These are phyloP conservation scores for Dasypolia templi DNA, from an alignment of 2,888 invertebrate genomes.

Conservation along the genomic window DNA sequence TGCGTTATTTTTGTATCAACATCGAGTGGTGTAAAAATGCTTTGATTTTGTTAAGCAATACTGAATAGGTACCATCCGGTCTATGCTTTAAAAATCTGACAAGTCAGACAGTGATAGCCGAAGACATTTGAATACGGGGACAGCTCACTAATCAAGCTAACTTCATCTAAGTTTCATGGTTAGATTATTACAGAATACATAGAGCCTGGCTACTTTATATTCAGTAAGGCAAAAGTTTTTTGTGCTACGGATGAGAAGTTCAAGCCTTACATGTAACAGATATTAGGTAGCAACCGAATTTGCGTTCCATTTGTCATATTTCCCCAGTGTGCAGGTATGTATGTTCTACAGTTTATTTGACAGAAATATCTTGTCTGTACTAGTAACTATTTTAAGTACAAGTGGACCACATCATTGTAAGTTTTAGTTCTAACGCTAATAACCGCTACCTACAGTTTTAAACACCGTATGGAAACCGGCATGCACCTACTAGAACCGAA, in stretches of 20 bases:
- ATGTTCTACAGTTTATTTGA: neutral
- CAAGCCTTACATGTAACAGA: neutral
- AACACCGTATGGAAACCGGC: too few species aligned
- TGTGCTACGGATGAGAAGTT: neutral
- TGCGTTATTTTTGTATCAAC: constrained; percentile 15
- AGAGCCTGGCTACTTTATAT: neutral
- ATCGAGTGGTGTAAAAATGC: neutral
- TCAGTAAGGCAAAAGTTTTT: neutral
- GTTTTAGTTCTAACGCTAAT: too few species aligned
- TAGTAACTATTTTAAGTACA: neutral
- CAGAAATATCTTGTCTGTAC: neutral
- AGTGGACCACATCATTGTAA: neutral
- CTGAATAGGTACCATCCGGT: neutral
- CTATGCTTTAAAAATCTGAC: neutral
- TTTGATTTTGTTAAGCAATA: neutral
- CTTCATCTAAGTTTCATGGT: too few species aligned
- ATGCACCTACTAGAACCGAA: neutral
- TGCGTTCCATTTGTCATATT: constrained; percentile 5
- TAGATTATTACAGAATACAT: neutral
- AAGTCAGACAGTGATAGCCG: neutral
- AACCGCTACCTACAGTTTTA: too few species aligned
- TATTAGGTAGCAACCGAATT: neutral
- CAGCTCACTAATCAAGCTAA: neutral
- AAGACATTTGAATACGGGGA: neutral
- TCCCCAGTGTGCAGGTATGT: neutral